Base-by-base conservation (phyloP, 2,888 invertebrate species). In the Oscheius sp. region DNA sequence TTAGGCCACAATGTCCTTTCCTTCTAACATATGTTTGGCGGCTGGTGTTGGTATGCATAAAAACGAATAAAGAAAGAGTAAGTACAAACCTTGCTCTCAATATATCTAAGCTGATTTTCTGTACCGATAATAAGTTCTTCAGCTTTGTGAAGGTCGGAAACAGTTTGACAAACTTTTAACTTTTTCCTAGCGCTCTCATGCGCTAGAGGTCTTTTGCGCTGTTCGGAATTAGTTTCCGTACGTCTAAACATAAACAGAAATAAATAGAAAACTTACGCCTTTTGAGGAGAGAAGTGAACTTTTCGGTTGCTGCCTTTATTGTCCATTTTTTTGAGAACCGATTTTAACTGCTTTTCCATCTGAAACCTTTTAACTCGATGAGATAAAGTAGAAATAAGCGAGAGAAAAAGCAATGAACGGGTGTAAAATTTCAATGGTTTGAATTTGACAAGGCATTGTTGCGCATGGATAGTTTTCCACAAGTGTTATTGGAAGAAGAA, bases 11-110 rank as follows among this genome's bases (percentile, higher is more conserved):
- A n/a, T n/a, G n/a, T n/a, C n/a, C n/a, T n/a, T n/a, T n/a, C n/a
- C n/a, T n/a, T n/a, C n/a, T n/a, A n/a, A n/a, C n/a, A n/a, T n/a
- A n/a, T n/a, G n/a, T n/a, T n/a, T n/a, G n/a, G n/a, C n/a, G n/a
- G n/a, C n/a, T 35, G 35, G 35, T 9, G 3, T 35, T 35, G 35
- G 35, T 6, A 35, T 3, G 9, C 3, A 35, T 6, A 9, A 35
- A 35, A 35, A 35, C 9, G 35, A 35, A 3, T 3, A 35, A 3
- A 35, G 35, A 6, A 35, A 35, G n/a, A n/a, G n/a, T n/a, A n/a
- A n/a, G n/a, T n/a, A 49, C 56, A 25, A 18, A 56, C 56, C 56
- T 56, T 56, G 13, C 21, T 27, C 16, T 56, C 56, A 16, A 56
- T 18, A 7, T 56, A 23, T 25, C 25, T 16, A 27, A 56, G 56